Evolutionary conservation across 2,888 invertebrate genomes (phyloP).

Genomic region (Drosophila neutralis): DNA sequence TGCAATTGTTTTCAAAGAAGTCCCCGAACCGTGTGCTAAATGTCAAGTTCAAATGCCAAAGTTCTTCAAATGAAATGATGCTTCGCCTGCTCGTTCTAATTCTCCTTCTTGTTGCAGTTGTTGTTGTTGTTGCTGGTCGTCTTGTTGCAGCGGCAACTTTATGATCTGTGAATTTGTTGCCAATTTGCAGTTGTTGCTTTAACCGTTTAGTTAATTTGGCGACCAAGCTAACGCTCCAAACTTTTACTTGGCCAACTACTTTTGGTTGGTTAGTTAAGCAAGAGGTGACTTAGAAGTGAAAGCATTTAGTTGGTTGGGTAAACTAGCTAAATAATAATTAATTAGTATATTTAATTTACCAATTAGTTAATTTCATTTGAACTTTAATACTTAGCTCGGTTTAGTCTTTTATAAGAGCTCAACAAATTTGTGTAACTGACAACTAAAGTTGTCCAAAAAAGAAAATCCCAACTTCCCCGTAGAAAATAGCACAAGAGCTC

Average conservation of each 20-base stretch:
- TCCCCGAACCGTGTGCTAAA: conserved; percentile 77
- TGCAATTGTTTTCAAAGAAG: conserved; percentile 80
- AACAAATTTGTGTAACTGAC: not conserved
- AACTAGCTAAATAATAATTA: not conserved
- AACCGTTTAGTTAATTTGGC: conserved; percentile 77
- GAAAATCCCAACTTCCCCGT: not conserved
- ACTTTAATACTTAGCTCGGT: not conserved
- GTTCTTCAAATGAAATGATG: conserved; percentile 80
- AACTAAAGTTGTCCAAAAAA: conserved; percentile 1
- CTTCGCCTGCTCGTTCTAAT: conserved; percentile 31
- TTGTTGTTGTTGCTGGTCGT: conserved; percentile 29
- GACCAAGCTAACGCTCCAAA: conserved; percentile 37
- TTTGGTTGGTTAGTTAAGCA: conserved; percentile 5
- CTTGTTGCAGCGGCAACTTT: conserved; percentile 64
- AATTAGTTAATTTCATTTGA: not conserved
- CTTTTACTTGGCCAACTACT: conserved; percentile 49
- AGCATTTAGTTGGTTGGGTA: not conserved
- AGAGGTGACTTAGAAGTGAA: not conserved
- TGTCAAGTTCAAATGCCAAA: conserved; percentile 82
- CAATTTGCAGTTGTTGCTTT: conserved; percentile 77
- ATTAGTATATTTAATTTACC: not conserved
- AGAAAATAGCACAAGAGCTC: not conserved
- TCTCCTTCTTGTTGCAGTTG: conserved; percentile 6
- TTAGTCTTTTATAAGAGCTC: not conserved
- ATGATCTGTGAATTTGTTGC: conserved; percentile 78